These are phyloP conservation scores for Girardinus metallicus DNA, from an alignment of 2,797 vertebrate genomes.

Conservation along the genomic window DNA sequence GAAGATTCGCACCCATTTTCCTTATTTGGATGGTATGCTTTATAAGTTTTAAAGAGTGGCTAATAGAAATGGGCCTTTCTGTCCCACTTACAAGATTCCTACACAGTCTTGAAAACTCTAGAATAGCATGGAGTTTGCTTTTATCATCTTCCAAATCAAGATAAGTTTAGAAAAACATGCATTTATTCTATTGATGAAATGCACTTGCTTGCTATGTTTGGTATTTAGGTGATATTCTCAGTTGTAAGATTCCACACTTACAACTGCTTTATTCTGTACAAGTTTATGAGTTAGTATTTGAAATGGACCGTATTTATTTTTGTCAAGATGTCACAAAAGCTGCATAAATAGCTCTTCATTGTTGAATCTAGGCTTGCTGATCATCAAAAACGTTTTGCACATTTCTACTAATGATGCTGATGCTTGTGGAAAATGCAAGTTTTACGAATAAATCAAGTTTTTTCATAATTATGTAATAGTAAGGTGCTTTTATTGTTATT, in stretches of 20 bases:
- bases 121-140: too few species aligned
- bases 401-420: background rate
- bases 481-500: background rate
- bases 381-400: background rate
- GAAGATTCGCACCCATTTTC: background rate
- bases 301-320: background rate
- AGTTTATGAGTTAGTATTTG: background rate
- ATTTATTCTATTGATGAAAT: too few species aligned
- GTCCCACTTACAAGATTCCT: too few species aligned
- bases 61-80: too few species aligned
- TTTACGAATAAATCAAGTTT: background rate
- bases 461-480: background rate
- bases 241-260: background rate
- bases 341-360: background rate
- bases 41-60: too few species aligned
- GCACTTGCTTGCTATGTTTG: too few species aligned
- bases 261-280: too few species aligned
- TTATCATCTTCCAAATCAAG: too few species aligned
- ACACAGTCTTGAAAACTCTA: too few species aligned
- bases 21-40: background rate
- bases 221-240: too few species aligned
- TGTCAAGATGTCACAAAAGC: background rate
- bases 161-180: too few species aligned
- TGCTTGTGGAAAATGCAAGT: background rate
- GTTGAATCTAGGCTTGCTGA: background rate